Evolutionary conservation across 2,888 invertebrate species (phyloP).

Genomic region (Mimas tiliae): DNA sequence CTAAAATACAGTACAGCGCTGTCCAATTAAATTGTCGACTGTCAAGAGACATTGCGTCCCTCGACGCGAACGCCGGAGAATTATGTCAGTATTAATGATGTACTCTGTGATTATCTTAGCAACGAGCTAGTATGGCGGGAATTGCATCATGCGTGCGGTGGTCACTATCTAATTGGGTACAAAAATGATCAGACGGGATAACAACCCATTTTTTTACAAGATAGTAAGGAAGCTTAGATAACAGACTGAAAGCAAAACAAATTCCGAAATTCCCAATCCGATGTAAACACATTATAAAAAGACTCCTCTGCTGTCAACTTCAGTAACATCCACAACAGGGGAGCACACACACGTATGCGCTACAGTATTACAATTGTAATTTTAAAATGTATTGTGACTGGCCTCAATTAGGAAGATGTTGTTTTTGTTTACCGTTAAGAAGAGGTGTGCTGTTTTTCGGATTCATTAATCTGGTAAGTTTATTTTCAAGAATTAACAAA

Average conservation of each 20-base stretch:
- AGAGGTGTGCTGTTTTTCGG: constrained; percentile 64
- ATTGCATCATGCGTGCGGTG: too few relatives aligned
- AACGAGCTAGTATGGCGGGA: too few relatives aligned
- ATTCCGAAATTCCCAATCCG: background rate
- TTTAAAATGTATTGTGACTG: constrained; percentile 68
- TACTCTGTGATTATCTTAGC: too few relatives aligned
- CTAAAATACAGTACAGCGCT: too few relatives aligned
- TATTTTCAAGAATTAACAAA: background rate
- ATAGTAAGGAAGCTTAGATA: too few relatives aligned
- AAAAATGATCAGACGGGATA: too few relatives aligned
- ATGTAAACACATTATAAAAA: background rate
- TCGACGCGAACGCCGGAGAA: too few relatives aligned
- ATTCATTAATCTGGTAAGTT: constrained; percentile 68
- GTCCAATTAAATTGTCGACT: too few relatives aligned
- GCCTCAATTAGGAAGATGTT: constrained; percentile 59
- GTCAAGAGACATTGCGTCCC: too few relatives aligned
- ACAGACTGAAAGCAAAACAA: background rate
- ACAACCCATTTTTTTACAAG: too few relatives aligned
- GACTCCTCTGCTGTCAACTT: constrained; percentile 6
- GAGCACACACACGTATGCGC: background rate
- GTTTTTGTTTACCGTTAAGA: constrained; percentile 70
- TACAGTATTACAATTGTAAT: background rate
- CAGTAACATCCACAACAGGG: background rate
- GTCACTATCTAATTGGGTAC: too few relatives aligned
- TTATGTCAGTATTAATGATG: too few relatives aligned